Evolutionary conservation across 92 coral and sea anemone species (phyloP).

Genomic region (Palythoa grandis): DNA sequence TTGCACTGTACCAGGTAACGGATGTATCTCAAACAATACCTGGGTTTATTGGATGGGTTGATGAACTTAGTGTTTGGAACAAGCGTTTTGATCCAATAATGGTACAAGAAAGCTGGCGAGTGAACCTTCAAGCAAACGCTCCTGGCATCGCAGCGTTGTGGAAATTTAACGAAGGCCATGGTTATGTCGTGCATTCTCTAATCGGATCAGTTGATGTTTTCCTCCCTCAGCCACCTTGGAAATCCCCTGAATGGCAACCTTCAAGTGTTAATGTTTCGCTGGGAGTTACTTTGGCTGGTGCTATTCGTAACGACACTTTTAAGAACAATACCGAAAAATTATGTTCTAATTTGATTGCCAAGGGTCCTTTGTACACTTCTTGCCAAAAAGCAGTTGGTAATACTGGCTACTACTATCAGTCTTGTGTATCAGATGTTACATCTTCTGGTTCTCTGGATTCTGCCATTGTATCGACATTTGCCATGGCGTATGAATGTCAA

Average conservation of each 20-base stretch:
- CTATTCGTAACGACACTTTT: conserved; percentile 30
- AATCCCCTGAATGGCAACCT: conserved; percentile 59
- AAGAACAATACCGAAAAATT: conserved; percentile 46
- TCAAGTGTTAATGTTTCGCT: conserved; percentile 53
- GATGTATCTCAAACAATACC: conserved; percentile 39
- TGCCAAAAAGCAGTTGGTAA: conserved; percentile 50
- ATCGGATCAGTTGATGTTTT: conserved; percentile 55
- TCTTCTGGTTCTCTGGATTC: conserved; percentile 60
- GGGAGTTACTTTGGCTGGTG: conserved; percentile 9
- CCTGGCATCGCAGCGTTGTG: conserved; percentile 58
- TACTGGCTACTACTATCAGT: conserved; percentile 50
- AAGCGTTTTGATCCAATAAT: conserved; percentile 63
- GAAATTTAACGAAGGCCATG: conserved; percentile 75
- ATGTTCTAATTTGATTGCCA: conserved; percentile 51
- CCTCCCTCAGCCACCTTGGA: conserved; percentile 71
- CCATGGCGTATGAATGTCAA: conserved; percentile 64
- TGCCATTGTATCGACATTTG: conserved; percentile 58
- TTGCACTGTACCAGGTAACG: conserved; percentile 66
- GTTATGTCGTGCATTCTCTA: conserved; percentile 48
- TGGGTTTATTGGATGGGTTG: conserved; percentile 69
- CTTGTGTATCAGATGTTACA: conserved; percentile 56
- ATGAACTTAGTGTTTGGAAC: conserved; percentile 71
- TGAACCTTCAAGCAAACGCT: conserved; percentile 27
- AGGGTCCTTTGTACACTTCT: conserved; percentile 50
- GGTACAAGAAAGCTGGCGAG: conserved; percentile 50